Evolutionary conservation across 2,113 vertebrate genomes (phyloP).

Genomic region (Lamprotornis superbus): DNA sequence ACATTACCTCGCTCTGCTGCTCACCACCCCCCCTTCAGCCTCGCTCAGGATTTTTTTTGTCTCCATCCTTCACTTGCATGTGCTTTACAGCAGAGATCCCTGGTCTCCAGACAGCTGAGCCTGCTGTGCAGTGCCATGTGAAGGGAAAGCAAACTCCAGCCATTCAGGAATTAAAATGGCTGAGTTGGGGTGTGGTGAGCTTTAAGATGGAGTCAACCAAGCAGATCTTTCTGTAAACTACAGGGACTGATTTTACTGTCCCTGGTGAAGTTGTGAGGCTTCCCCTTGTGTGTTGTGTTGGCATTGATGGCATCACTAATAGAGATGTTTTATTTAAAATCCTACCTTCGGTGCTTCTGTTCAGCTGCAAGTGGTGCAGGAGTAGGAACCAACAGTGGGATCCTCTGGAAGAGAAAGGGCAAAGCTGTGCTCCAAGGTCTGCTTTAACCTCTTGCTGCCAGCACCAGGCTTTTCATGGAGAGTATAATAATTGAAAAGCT

Average conservation of each 20-base stretch:
- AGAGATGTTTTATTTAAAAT: not conserved
- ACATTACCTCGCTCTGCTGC: not conserved
- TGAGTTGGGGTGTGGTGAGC: not conserved
- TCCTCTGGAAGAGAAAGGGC: not conserved
- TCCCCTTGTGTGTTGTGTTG: not conserved
- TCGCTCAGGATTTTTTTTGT: not conserved
- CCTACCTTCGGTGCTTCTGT: not conserved
- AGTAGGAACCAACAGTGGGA: not conserved
- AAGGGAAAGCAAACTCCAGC: not conserved
- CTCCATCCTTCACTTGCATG: not conserved
- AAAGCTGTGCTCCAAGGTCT: not conserved
- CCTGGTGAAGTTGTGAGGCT: not conserved
- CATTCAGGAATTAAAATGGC: slow-evolving; percentile 20
- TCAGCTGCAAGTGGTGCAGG: not conserved
- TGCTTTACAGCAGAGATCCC: not conserved
- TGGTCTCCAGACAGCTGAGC: not conserved
- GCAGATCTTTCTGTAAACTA: not conserved
- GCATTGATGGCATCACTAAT: not conserved
- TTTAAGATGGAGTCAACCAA: slow-evolving; percentile 45
- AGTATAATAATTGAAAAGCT: slow-evolving; percentile 3
- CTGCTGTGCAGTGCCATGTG: not conserved
- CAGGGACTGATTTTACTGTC: not conserved
- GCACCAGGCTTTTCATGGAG: not conserved
- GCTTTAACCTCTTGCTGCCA: slow-evolving; percentile 20
- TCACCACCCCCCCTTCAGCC: not conserved